Evolutionary conservation across 2,113 vertebrate species (phyloP).

Genomic region (Corydoras sp.): DNA sequence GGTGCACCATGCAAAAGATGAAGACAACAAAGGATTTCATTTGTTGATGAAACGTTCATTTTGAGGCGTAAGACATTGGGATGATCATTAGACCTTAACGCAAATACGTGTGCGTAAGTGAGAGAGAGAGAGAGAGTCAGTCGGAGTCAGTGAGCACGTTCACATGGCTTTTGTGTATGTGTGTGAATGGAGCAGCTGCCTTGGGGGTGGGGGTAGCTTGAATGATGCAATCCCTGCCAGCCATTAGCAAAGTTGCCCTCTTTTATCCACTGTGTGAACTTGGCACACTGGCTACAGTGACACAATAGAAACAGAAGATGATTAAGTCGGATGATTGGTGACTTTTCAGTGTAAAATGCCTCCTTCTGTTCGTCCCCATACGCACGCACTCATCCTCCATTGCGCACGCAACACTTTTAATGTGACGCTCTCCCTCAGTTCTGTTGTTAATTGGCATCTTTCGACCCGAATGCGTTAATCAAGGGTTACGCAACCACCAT

Average conservation of each 20-base stretch:
- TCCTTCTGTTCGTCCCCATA: slow-evolving; percentile 26
- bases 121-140: slow-evolving; percentile 5
- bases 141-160: slow-evolving; percentile 20
- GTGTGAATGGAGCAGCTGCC: slow-evolving; percentile 41
- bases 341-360: slow-evolving; percentile 33
- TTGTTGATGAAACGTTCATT: too few species aligned
- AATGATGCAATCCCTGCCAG: slow-evolving; percentile 56
- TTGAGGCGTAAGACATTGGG: too few species aligned
- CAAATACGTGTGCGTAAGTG: background rate
- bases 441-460: too few species aligned
- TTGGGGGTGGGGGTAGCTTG: slow-evolving; percentile 26
- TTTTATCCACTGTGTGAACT: slow-evolving; percentile 43
- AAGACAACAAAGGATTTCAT: too few species aligned
- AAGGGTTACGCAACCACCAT: too few species aligned
- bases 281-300: slow-evolving; percentile 38
- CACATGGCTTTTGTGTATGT: slow-evolving; percentile 33
- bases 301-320: slow-evolving; percentile 35
- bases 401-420: slow-evolving; percentile 11
- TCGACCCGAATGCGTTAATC: too few species aligned
- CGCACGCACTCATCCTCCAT: slow-evolving; percentile 1
- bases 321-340: slow-evolving; percentile 31
- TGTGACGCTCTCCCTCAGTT: background rate
- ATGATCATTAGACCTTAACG: too few species aligned
- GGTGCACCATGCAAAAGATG: too few species aligned
- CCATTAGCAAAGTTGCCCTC: slow-evolving; percentile 43